Evolutionary conservation across 1,140 invertebrate species (phyloP), one percentile per base, ranked within the genome.

Genomic region (Aphelinus atriplicis): DNA sequence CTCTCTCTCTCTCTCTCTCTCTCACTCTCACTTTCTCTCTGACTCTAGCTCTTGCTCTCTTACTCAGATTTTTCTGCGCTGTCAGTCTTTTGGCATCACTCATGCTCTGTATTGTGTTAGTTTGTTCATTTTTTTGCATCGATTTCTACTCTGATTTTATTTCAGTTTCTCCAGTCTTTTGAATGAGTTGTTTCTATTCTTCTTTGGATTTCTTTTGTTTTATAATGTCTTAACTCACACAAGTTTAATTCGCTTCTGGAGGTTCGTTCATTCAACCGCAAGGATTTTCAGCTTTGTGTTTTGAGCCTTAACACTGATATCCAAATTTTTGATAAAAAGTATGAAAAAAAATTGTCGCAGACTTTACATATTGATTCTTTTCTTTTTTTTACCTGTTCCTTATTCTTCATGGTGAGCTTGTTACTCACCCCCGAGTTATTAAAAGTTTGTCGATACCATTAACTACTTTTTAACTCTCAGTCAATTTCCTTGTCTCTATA

Each of bases 151-250:
- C 65, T 75, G 10, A 47, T 66, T 46, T 60, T 76, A 66, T 58
- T 65, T 70, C 1, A 51, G 4, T 65, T 1, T 7, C 5, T 42
- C 26, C 60, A 1, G 10, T 78, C 47, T 66, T 9, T 75, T 63
- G 61, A 47, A 71, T 57, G 77, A 3, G 68, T 9, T 73, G 42
- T 78, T 63, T 77, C 53, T 71, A 53, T 80, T 58, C 80, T 65
- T 65, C 48, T 26, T 75, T 3, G n/a, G 9, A 60, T 60, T 60
- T 60, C 4, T 62, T 67, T 45, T 48, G 48, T 4, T 42, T 73
- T 51, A n/a, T 7, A 48, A n/a, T 46, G 57, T 46, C n/a, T 46
- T 47, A 58, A 48, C 51, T 64, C 3, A 45, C 57, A 74, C 42
- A 50, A 73, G 10, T 50, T 74, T 42, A 63, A 74, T 63, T 2